Evolutionary conservation across 1,140 invertebrate genomes (phyloP), one percentile per base, ranked within the genome.

Genomic region (Trichonephila clavipes): DNA sequence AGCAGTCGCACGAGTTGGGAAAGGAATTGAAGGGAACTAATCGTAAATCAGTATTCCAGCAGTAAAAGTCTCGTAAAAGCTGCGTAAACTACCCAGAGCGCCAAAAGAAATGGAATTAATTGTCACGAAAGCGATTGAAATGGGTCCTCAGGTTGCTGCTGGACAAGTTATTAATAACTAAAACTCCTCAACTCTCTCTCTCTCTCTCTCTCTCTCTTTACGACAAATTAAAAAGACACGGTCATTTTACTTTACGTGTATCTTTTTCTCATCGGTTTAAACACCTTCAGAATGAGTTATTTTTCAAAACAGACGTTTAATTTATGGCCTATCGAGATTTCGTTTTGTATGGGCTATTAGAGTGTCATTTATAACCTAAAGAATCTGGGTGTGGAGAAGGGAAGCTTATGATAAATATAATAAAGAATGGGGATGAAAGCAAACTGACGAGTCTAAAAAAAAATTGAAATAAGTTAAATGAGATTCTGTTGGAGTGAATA

Each of bases 21-120:
- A 88, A 66, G 34, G 61, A 6, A 89, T 69, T 72, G 24, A 77
- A 77, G n/a, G 88, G n/a, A 77, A 51, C 44, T 10, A 72, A 89
- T 89, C 88, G 88, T 89, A 89, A 89, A 89, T 89, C 58, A 58
- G 88, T 77, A 28, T 72, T 19, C 44, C n/a, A 66, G 88, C 58
- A 19, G 66, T 89, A 89, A 69, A 89, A n/a, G 88, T 77, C 88
- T 89, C 88, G 88, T 89, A 89, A 89, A 89, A 51, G 24, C 34
- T 24, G 16, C 58, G 82, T 88, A 88, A 77, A 77, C 28, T 19
- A 40, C 28, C 4, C 69, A 28, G 16, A 77, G 24, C 69, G 69
- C 28, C 69, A 77, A 34, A 77, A 28, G 69, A 77, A 77, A 34
- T 40, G 69, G 69, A 77, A 77, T 77, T 40, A 40, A 77, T 77